phyloP scores from a whole-genome alignment of 2,797 vertebrate species.

The Macropus fuliginosus region DNA sequence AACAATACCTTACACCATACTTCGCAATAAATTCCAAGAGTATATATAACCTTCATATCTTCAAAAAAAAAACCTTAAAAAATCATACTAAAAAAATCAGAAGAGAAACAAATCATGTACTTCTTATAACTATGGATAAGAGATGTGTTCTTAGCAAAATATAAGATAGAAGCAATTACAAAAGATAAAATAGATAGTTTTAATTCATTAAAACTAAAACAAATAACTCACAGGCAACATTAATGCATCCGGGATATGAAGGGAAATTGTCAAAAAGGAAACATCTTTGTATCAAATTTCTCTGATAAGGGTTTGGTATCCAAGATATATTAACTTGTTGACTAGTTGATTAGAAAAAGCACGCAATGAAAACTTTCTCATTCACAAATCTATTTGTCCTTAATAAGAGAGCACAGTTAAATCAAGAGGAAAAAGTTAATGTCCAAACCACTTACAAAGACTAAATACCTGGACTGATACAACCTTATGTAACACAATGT shows the following conservation, averaged over 20 bases:
- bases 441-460: neutral
- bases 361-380: neutral
- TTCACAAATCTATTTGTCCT: neutral
- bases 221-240: neutral
- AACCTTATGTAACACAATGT: neutral
- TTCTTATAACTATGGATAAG: neutral
- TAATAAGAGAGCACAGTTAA: neutral
- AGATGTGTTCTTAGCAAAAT: neutral
- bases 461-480: neutral
- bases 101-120: neutral
- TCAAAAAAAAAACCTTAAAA: neutral
- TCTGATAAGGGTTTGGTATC: neutral
- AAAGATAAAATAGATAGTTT: neutral
- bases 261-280: neutral
- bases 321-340: neutral
- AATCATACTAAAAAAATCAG: neutral
- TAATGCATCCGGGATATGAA: neutral
- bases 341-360: neutral
- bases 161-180: neutral
- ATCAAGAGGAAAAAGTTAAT: neutral
- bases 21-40: neutral
- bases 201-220: neutral
- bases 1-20: neutral
- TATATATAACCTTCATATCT: neutral
- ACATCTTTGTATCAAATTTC: neutral